phyloP scores from a whole-genome alignment of 2,113 vertebrate species.

The Rhinopomastus cyanomelas region DNA sequence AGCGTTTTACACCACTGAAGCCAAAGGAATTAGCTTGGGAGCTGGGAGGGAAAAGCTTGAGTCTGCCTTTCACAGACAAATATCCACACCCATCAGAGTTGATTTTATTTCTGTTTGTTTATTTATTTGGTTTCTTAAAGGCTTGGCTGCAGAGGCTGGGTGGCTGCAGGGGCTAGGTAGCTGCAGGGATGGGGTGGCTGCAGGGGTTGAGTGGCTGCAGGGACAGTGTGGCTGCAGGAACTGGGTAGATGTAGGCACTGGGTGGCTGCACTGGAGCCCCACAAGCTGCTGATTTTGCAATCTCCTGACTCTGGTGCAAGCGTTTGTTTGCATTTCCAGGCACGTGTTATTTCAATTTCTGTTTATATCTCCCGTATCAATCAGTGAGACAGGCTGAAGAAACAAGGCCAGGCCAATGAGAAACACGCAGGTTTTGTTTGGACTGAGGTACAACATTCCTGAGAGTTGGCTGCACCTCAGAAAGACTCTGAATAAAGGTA shows the following conservation, averaged over 20 bases:
- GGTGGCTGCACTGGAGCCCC: neutral
- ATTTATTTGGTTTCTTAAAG: conserved; percentile 27
- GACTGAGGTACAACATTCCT: conserved; percentile 57
- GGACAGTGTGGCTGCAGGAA: neutral
- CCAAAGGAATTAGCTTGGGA: neutral
- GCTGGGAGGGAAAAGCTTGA: neutral
- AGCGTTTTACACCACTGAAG: neutral
- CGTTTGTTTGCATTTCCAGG: conserved; percentile 58
- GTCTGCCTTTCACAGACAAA: neutral
- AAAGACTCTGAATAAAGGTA: conserved; percentile 60
- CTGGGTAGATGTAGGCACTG: neutral
- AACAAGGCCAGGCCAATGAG: conserved; percentile 52
- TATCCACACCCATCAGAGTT: neutral
- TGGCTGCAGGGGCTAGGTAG: neutral
- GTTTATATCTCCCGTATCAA: conserved; percentile 68
- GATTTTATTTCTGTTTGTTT: neutral
- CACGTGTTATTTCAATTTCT: conserved; percentile 49
- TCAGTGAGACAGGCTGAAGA: conserved; percentile 34
- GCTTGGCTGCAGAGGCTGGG: neutral
- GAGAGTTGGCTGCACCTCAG: conserved; percentile 68
- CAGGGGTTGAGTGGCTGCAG: no score
- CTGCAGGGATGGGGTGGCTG: no score
- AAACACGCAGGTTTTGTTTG: conserved; percentile 70
- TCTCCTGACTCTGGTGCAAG: conserved; percentile 1
- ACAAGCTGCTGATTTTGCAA: conserved; percentile 45